Evolutionary conservation across 2,888 invertebrate genomes (phyloP), one percentile per base, ranked within the genome.

Genomic region (Drosophila picticornis): DNA sequence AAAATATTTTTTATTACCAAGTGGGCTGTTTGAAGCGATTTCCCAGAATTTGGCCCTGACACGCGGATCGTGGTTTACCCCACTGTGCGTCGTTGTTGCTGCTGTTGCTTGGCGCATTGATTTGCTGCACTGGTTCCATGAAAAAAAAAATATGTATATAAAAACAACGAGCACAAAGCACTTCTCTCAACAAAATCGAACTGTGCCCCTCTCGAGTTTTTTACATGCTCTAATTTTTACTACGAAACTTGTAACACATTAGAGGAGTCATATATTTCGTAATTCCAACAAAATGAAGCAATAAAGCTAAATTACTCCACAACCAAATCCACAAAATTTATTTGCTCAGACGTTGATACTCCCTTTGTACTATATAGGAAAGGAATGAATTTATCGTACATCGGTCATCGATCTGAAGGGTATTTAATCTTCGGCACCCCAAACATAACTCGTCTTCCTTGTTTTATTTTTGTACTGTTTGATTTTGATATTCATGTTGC

Each of bases 1-100:
- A 90, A 90, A 88, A 90, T 90, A 88, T 90, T 90, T 87, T 90
- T 90, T 90, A 87, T 86, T 89, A 82, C 90, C 90, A 82, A 89
- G 87, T 81, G 84, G 77, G 77, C 70, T 71, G 64, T 71, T 60
- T 65, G 72, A 68, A 75, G 78, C 76, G 67, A 71, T 84, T 80
- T 69, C 83, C 81, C 72, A 75, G 88, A 88, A 88, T 90, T 83
- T 79, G 88, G 83, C 90, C 90, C 87, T 87, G 89, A 85, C 88
- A 87, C 77, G 85, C 75, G 78, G 79, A 75, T 52, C 64, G 72
- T 80, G 80, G 78, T 72, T 76, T 72, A 58, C 59, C 80, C 75
- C 71, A 63, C 71, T 22, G 36, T 61, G 57, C 57, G 29, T 58
- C 51, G 36, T 34, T 69, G 29, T 16, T 60, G 67, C 52, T 76